Base-by-base conservation (phyloP, 2,797 vertebrate species). In the Pterois miles region DNA sequence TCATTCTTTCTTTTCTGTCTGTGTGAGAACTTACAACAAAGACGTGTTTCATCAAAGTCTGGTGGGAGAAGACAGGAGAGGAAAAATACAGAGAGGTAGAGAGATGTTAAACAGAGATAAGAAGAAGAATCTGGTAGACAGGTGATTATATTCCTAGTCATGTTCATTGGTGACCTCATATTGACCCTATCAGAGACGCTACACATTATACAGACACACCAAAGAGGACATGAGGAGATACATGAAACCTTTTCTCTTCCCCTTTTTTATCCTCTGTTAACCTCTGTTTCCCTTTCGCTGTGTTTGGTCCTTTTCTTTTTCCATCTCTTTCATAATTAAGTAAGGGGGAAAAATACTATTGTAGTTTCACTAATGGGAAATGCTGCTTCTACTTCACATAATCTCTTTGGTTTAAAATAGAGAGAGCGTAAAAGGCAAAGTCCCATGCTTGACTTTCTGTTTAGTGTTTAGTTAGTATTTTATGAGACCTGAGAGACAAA, bases 1-100 rank as follows among this genome's bases (percentile, higher is more conserved):
- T 63, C 64, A 74, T 74, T 79, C 16, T 46, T 65, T 82, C 25
- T 27, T 56, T 27, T 62, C 31, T 33, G 58, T 67, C 36, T 71
- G 59, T 68, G 31, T 18, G 40, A 78, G 53, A 50, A 71, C 34
- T 16, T 38, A 68, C 74, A 69, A 73, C 71, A 82, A 69, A 86
- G 56, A 43, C 2, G 0, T 20, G 34, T 78, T 84, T 83, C 71
- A 82, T 74, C 66, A 69, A 70, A 34, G 56, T 72, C 64, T 64
- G 29, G 5, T 48, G 13, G 57, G 33, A 33, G 66, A 25, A 64
- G 27, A 57, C 78, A 76, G 18, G 48, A 83, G 52, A 68, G 54
- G 27, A 62, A 56, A 71, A 50, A 76, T 12, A 66, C 13, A 43
- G 38, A 23, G 53, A 69, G 46, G 53, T 23, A 33, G n/a, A 78